Evolutionary conservation across 2,113 vertebrate species (phyloP).

Genomic region (Vireo altiloquus): DNA sequence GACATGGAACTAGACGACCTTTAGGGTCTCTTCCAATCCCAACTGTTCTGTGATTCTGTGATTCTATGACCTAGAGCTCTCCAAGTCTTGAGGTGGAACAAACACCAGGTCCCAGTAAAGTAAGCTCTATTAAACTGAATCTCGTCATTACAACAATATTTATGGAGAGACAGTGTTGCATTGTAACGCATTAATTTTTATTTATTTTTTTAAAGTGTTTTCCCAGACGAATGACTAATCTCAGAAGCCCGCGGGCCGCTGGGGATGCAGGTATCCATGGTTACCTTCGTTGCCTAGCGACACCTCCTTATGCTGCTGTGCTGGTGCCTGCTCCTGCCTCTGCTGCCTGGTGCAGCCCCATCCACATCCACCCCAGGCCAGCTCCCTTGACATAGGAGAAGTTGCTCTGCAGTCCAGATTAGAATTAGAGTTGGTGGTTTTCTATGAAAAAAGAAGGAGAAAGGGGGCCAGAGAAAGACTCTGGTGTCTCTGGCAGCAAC

Average conservation of each 20-base stretch:
- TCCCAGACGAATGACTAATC: background rate
- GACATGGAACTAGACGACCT: background rate
- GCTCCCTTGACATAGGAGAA: background rate
- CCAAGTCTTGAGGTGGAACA: background rate
- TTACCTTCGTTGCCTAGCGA: constrained; percentile 1
- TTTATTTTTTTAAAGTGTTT: background rate
- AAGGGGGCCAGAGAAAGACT: background rate
- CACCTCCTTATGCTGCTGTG: background rate
- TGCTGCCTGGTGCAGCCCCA: background rate
- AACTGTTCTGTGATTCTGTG: background rate
- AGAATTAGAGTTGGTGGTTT: background rate
- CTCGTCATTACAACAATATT: background rate
- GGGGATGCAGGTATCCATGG: constrained; percentile 26
- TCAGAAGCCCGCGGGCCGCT: fast-evolving
- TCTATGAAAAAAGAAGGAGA: background rate
- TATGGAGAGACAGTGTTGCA: background rate
- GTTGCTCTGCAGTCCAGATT: no score
- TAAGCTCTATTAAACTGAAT: background rate
- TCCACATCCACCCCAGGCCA: background rate
- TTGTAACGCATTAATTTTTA: background rate
- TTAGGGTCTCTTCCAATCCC: background rate
- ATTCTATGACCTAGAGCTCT: background rate
- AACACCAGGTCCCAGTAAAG: background rate
- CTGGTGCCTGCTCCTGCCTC: background rate
- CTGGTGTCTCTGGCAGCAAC: background rate